Base-by-base conservation (phyloP, 1,140 invertebrate species). In the Oryzaephilus surinamensis region DNA sequence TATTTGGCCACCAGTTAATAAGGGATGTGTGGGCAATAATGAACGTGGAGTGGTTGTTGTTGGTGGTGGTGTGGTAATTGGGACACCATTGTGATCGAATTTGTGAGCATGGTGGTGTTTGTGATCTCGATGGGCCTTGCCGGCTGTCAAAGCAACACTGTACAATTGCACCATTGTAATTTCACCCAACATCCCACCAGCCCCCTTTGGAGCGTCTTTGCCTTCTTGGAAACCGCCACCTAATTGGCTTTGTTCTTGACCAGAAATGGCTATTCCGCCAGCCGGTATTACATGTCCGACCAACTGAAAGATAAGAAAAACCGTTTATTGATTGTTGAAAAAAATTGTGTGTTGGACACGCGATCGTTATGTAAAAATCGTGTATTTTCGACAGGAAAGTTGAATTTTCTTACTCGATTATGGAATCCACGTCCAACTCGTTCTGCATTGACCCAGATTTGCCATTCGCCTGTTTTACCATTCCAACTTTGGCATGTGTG, bases 401-500 rank as follows among this genome's bases (percentile, higher is more conserved):
- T n/a, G n/a, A n/a, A n/a, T 16, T 36, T 27, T 64, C 75, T 78
- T 66, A 86, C 83, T 66, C 82, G 72, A 60, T 86, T 86, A 62
- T 86, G 77, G 62, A 83, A 86, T 34, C 84, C 84, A 54, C 83
- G 70, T 41, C 83, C 83, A 15, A 86, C 81, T 44, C 83, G 69
- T 57, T 86, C 83, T 16, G 77, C 76, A 58, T 86, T 84, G 28
- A 88, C 75, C 82, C 83, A 87, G 35, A 86, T 75, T 64, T 86
- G 83, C 84, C 84, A 88, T 62, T 88, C 83, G 27, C 83, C 84
- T 7, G 82, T 84, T 51, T 76, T 79, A 16, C 82, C 82, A 58
- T 86, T 88, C 84, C 84, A 88, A 35, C 82, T 85, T 49, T 83
- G 77, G 53, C 84, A 88, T 8, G 79, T 75, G 60, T 88, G 84